Evolutionary conservation across 1,140 invertebrate genomes (phyloP).

Genomic region (Drosophila ambigua): DNA sequence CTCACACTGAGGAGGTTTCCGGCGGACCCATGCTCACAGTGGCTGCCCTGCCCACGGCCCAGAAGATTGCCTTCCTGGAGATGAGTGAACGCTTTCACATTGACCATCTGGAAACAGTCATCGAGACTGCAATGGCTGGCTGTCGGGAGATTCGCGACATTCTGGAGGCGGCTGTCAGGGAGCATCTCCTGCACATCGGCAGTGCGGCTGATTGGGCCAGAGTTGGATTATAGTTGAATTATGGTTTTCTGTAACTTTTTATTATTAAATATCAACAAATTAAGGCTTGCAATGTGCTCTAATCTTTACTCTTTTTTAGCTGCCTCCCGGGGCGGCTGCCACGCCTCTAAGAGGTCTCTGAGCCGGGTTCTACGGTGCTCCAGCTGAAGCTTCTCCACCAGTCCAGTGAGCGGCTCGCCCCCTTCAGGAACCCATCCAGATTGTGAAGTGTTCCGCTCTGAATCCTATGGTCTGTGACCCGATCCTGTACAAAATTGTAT

Average conservation of each 20-base stretch:
- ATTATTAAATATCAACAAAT: not conserved
- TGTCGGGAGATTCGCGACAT: conserved; percentile 94
- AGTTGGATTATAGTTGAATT: conserved; percentile 44
- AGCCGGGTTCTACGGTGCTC: conserved; percentile 60
- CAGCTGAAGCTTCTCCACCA: conserved; percentile 85
- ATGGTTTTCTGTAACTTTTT: not conserved
- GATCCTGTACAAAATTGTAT: conserved; percentile 96
- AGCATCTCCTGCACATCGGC: conserved; percentile 87
- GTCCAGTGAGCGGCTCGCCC: conserved; percentile 85
- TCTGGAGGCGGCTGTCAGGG: conserved; percentile 91
- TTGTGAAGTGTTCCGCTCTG: conserved; percentile 87
- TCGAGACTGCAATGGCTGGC: conserved; percentile 93
- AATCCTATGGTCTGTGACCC: conserved; percentile 95
- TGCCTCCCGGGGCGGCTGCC: conserved; percentile 49
- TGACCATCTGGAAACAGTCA: conserved; percentile 93
- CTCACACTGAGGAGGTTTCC: conserved; percentile 88
- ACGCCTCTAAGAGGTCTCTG: conserved; percentile 54
- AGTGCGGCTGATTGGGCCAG: conserved; percentile 84
- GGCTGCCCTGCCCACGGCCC: conserved; percentile 88
- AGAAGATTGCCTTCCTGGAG: conserved; percentile 91
- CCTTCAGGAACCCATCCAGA: conserved; percentile 89
- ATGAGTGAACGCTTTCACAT: conserved; percentile 95
- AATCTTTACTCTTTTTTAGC: conserved; percentile 14
- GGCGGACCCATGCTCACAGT: conserved; percentile 91
- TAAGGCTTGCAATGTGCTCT: not conserved